Percentiles rank a stretch among this genome's conserved stretches.
These are phyloP conservation scores for Pseudochaenichthys georgianus DNA, from an alignment of 2,797 vertebrate genomes.

Conservation along the genomic window DNA sequence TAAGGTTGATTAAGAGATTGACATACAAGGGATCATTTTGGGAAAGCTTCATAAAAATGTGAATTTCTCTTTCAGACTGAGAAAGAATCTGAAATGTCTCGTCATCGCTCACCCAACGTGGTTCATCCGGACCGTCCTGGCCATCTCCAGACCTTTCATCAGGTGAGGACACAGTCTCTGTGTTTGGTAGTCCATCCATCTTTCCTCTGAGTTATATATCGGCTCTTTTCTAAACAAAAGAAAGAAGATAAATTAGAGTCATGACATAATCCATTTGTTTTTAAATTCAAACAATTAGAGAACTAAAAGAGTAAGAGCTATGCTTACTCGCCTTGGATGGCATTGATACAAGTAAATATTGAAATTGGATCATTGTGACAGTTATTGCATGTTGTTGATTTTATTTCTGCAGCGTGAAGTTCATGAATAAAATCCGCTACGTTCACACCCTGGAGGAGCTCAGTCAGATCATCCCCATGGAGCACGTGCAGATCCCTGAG, in stretches of 20 bases:
- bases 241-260: neutral
- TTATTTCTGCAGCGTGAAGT: conserved; percentile 89
- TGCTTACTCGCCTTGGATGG: neutral
- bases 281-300: neutral
- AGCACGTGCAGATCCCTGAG: conserved; percentile 96
- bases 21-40: too few species aligned
- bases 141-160: conserved; percentile 96
- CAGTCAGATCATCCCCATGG: conserved; percentile 94
- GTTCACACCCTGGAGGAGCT: conserved; percentile 94
- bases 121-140: conserved; percentile 97
- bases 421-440: conserved; percentile 96
- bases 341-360: neutral
- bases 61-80: conserved; percentile 82
- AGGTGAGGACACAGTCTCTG: conserved; percentile 81
- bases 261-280: neutral
- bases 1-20: too few species aligned
- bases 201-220: neutral
- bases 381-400: neutral
- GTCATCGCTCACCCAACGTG: conserved; percentile 96
- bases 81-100: conserved; percentile 96
- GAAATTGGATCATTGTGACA: neutral
- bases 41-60: neutral
- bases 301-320: neutral
- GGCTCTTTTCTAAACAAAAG: neutral
- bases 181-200: neutral